A percentile compares a stretch with the other conserved stretches of the same genome.
Conservation (phyloP, 2,888 invertebrate genomes). For the Trachelus tabidus region DNA sequence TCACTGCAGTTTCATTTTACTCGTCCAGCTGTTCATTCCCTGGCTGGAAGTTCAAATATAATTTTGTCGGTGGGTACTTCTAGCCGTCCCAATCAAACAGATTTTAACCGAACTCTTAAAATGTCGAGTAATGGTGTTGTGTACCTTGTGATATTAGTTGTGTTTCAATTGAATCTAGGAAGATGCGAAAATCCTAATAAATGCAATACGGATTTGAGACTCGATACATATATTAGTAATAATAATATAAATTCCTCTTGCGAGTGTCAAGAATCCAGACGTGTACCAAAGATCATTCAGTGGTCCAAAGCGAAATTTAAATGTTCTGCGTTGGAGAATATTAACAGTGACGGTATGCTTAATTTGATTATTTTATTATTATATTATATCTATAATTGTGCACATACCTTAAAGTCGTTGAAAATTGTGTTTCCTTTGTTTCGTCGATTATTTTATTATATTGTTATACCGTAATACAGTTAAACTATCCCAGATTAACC, state of each 20-base stretch:
- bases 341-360: slow-evolving; percentile 34
- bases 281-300: slow-evolving; percentile 12
- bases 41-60: not conserved
- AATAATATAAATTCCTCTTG: slow-evolving; percentile 36
- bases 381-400: not conserved
- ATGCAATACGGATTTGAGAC: slow-evolving; percentile 27
- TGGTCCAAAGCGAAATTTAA: slow-evolving; percentile 5
- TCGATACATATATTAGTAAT: slow-evolving; percentile 28
- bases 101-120: not conserved
- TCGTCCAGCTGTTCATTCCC: not conserved
- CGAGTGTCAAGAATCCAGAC: slow-evolving; percentile 20
- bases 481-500: not conserved
- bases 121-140: slow-evolving; percentile 5
- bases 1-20: not conserved
- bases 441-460: not conserved
- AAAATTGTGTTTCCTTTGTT: not conserved
- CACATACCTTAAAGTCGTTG: not conserved
- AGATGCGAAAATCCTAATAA: slow-evolving; percentile 4
- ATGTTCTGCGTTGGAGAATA: not conserved
- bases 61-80: not conserved
- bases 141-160: slow-evolving; percentile 6
- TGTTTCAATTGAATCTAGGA: slow-evolving; percentile 2
- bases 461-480: not conserved
- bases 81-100: not conserved
- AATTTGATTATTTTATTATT: slow-evolving; percentile 1